A percentile compares a stretch with the other conserved stretches of the same genome.
phyloP scores from a whole-genome alignment of 2,888 invertebrate genomes.

The Nomada ruficornis region DNA sequence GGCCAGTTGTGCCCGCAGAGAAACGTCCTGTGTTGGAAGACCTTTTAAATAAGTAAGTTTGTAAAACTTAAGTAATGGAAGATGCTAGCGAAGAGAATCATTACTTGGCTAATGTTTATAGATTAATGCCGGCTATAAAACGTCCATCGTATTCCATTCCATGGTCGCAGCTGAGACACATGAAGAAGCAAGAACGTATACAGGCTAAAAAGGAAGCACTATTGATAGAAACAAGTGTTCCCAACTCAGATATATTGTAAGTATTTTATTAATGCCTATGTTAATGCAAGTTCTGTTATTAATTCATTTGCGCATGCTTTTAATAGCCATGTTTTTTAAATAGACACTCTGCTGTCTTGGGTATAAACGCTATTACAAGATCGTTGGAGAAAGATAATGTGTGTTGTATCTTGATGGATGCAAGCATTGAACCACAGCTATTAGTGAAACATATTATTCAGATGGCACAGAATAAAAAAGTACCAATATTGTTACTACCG shows the following conservation, averaged over 20 bases:
- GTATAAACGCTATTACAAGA: conserved; percentile 80
- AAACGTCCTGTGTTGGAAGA: conserved; percentile 63
- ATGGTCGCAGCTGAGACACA: conserved; percentile 73
- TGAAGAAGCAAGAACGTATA: conserved; percentile 75
- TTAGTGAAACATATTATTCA: conserved; percentile 78
- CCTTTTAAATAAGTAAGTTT: conserved; percentile 74
- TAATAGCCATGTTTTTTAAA: conserved; percentile 29
- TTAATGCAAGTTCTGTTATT: too few relatives aligned
- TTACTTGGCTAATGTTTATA: conserved; percentile 48
- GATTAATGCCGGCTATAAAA: conserved; percentile 73
- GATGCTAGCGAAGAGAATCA: background rate
- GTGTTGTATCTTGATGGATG: conserved; percentile 78
- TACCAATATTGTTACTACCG: conserved; percentile 78
- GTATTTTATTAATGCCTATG: background rate
- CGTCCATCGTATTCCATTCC: conserved; percentile 60
- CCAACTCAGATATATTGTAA: conserved; percentile 59
- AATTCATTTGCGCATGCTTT: background rate
- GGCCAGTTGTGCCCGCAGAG: conserved; percentile 75
- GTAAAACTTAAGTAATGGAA: background rate
- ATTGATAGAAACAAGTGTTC: conserved; percentile 26
- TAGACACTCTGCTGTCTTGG: conserved; percentile 75
- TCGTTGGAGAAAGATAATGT: conserved; percentile 77
- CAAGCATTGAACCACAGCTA: conserved; percentile 75
- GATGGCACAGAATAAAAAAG: conserved; percentile 77
- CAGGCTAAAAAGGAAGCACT: conserved; percentile 63